These are phyloP conservation scores for Urocolius indicus DNA, from an alignment of 2,113 vertebrate species.

Conservation along the genomic window DNA sequence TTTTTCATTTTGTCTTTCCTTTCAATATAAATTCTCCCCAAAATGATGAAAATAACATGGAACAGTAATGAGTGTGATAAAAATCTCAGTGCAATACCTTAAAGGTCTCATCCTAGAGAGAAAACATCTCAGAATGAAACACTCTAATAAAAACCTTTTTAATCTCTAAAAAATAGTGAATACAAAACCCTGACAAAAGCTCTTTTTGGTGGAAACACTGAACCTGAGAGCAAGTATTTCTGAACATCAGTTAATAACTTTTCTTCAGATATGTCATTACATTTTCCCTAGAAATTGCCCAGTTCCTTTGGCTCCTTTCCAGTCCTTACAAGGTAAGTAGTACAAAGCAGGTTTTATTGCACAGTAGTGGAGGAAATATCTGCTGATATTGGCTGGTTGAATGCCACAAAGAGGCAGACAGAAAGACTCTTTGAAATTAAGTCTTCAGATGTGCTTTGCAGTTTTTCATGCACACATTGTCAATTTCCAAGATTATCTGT, in stretches of 20 bases:
- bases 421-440: neutral
- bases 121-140: constrained; percentile 12
- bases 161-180: constrained; percentile 28
- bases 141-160: constrained; percentile 30
- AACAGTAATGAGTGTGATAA: constrained; percentile 21
- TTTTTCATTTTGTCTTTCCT: constrained; percentile 1
- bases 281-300: constrained; percentile 26
- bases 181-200: constrained; percentile 45
- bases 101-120: neutral
- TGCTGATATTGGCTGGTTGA: neutral
- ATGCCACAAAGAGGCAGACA: neutral
- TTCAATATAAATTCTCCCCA: neutral
- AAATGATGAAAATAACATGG: constrained; percentile 21
- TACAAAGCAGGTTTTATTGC: neutral
- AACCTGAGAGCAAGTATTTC: constrained; percentile 30
- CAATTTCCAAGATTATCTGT: neutral
- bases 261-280: neutral
- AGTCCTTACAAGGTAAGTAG: neutral
- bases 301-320: neutral
- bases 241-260: constrained; percentile 17
- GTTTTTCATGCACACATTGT: neutral
- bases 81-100: constrained; percentile 37
- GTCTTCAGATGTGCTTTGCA: neutral
- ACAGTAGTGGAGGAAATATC: neutral
- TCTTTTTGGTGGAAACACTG: neutral